Base-by-base conservation (phyloP, 2,113 vertebrate genomes). In the Halcyon senegalensis region DNA sequence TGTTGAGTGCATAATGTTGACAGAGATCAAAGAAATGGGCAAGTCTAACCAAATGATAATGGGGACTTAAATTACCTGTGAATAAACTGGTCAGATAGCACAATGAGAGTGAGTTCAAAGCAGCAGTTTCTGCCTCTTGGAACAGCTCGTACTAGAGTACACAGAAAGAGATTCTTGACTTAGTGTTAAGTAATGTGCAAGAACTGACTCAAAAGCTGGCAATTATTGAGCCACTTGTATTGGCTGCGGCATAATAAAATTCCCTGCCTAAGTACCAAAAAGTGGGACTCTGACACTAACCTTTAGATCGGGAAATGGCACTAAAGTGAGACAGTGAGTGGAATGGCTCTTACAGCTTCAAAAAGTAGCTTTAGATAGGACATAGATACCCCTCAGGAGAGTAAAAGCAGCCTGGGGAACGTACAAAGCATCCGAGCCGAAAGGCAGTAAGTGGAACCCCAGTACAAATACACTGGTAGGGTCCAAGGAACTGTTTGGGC, bases 11-110 rank as follows among this genome's bases (percentile, higher is more conserved):
- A 67, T 51, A 44, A 72, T 93, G 85, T 96, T 97, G 96, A 92
- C 92, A 92, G 88, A 97, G 84, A 95, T 96, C 96, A 96, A 95
- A 96, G 93, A 93, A 96, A 86, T 92, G 95, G 86, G 79, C 86
- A 96, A 95, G 93, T 92, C 44, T 78, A 89, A 94, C 46, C 69
- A 68, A 87, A 92, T 94, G 60, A 96, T 96, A 92, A 93, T 96
- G 86, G 90, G 4, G 73, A 86, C 90, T 97, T 95, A 78, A 96
- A 92, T 96, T 94, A 87, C 35, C 73, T 95, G 88, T 90, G 91
- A 96, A 95, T 95, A 91, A 93, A 73, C 70, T 94, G 94, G 82
- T 95, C 90, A 75, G 90, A 86, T 92, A 86, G 88, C 93, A 97
- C 95, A 92, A 44, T 75, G n/a, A 1, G 3, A 87, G 76, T 63